A percentile compares a stretch with the other conserved stretches of the same genome.
Conservation (phyloP, 1,140 invertebrate genomes). For the Drosophila lacteicornis region DNA sequence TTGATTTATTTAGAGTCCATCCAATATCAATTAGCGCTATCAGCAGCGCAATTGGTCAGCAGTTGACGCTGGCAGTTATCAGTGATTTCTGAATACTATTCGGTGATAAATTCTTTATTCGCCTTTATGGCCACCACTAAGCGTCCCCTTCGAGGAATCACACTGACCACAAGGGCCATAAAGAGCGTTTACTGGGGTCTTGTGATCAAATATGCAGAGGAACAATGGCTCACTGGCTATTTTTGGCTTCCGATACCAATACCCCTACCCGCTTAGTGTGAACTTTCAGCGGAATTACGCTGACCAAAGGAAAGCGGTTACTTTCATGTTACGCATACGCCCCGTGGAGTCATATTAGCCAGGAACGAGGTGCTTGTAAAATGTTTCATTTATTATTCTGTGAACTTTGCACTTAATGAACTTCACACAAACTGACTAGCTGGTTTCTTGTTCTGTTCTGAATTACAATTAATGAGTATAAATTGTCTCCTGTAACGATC, state of each 20-base stretch:
- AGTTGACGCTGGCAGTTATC: constrained; percentile 55
- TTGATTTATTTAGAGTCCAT: constrained; percentile 44
- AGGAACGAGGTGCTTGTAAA: constrained; percentile 50
- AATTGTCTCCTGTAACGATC: constrained; percentile 56
- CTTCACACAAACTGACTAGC: constrained; percentile 71
- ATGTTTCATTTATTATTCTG: constrained; percentile 49
- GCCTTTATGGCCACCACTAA: background rate
- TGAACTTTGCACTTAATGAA: constrained; percentile 59
- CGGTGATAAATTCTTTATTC: constrained; percentile 35
- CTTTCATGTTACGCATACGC: constrained; percentile 56
- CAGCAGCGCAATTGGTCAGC: constrained; percentile 52
- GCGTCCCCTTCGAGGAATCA: constrained; percentile 46
- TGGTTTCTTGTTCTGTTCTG: constrained; percentile 40
- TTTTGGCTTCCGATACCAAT: constrained; percentile 35
- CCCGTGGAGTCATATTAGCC: background rate
- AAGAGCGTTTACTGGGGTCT: constrained; percentile 13
- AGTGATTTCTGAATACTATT: constrained; percentile 60
- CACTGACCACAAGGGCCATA: constrained; percentile 46
- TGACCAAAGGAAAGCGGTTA: background rate
- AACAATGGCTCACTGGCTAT: constrained; percentile 50
- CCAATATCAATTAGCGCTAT: constrained; percentile 63
- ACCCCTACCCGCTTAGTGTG: constrained; percentile 15
- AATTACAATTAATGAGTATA: constrained; percentile 75
- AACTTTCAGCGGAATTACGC: constrained; percentile 45
- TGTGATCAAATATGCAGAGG: constrained; percentile 36